A percentile compares a stretch with the other conserved stretches of the same genome.
Evolutionary conservation across 1,140 invertebrate species (phyloP).

Genomic region (Habropoda laboriosa): DNA sequence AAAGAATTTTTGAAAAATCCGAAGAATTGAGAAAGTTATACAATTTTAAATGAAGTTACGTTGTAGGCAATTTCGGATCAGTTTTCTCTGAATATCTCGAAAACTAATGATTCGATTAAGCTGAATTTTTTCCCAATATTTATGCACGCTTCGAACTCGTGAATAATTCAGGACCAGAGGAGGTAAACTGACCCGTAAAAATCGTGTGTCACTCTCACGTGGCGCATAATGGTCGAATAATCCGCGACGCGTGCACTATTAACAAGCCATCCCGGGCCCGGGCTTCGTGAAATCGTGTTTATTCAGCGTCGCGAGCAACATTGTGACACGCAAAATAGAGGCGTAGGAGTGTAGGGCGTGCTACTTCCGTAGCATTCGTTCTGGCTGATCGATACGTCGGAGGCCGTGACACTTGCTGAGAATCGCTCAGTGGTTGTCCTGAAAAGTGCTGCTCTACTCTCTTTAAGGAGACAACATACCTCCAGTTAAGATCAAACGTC

Average conservation of each 20-base stretch:
- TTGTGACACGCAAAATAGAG: conserved; percentile 21
- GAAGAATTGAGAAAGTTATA: too few relatives aligned
- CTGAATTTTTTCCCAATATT: too few relatives aligned
- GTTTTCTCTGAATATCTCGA: too few relatives aligned
- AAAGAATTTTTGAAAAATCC: too few relatives aligned
- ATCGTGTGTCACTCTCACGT: background rate
- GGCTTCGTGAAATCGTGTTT: conserved; percentile 22
- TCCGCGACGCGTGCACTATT: conserved; percentile 13
- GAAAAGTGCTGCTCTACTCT: background rate
- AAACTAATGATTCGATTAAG: too few relatives aligned
- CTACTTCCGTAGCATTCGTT: conserved; percentile 51
- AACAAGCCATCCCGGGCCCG: conserved; percentile 3
- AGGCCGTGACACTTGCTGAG: conserved; percentile 56
- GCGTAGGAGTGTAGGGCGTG: conserved; percentile 28
- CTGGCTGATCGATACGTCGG: conserved; percentile 56
- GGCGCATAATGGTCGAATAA: background rate
- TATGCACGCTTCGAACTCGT: too few relatives aligned
- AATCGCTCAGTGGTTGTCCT: conserved; percentile 14
- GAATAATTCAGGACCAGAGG: too few relatives aligned
- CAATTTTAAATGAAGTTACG: too few relatives aligned
- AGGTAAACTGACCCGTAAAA: background rate
- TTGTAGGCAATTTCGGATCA: too few relatives aligned
- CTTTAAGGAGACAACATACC: too few relatives aligned
- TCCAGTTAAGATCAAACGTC: too few relatives aligned
- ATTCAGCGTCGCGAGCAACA: background rate